Percentiles rank a stretch among this genome's conserved stretches.
These are phyloP conservation scores for Pegoplata infirma DNA, from an alignment of 2,888 invertebrate species.

Conservation along the genomic window DNA sequence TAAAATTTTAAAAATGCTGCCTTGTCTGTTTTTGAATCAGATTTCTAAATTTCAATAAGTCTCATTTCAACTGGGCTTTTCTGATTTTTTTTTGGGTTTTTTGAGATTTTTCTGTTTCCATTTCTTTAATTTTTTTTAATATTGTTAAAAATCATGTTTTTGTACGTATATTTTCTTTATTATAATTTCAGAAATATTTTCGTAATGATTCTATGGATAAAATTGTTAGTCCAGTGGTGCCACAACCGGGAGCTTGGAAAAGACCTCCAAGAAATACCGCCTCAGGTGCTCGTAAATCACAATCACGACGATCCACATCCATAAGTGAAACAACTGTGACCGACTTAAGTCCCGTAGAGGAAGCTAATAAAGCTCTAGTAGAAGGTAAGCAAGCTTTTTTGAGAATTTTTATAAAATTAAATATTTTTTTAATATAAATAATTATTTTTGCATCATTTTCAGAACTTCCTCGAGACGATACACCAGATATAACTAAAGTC, in stretches of 20 bases:
- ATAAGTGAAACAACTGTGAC: slow-evolving; percentile 79
- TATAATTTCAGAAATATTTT: slow-evolving; percentile 78
- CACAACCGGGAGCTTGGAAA: slow-evolving; percentile 93
- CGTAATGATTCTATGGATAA: slow-evolving; percentile 89
- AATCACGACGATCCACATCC: slow-evolving; percentile 77
- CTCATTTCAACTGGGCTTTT: no score
- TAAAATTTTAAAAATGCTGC: no score
- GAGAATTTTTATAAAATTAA: not conserved
- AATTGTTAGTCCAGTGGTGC: slow-evolving; percentile 94
- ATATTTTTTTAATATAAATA: not conserved
- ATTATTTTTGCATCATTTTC: not conserved
- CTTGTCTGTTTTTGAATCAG: no score
- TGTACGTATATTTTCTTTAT: no score
- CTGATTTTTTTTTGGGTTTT: no score
- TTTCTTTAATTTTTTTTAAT: no score
- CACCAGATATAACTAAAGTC: slow-evolving; percentile 69
- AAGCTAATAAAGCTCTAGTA: slow-evolving; percentile 67
- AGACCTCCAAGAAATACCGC: slow-evolving; percentile 78
- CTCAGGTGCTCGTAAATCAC: slow-evolving; percentile 74
- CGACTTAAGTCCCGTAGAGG: slow-evolving; percentile 77
- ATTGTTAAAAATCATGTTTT: no score
- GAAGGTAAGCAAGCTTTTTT: slow-evolving; percentile 71
- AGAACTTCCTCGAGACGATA: slow-evolving; percentile 74
- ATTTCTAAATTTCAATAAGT: no score
- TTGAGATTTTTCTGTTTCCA: no score